Percentiles rank a stretch among this genome's conserved stretches.
These are phyloP conservation scores for Ypsolopha sequella DNA, from an alignment of 2,888 invertebrate genomes.

Conservation along the genomic window DNA sequence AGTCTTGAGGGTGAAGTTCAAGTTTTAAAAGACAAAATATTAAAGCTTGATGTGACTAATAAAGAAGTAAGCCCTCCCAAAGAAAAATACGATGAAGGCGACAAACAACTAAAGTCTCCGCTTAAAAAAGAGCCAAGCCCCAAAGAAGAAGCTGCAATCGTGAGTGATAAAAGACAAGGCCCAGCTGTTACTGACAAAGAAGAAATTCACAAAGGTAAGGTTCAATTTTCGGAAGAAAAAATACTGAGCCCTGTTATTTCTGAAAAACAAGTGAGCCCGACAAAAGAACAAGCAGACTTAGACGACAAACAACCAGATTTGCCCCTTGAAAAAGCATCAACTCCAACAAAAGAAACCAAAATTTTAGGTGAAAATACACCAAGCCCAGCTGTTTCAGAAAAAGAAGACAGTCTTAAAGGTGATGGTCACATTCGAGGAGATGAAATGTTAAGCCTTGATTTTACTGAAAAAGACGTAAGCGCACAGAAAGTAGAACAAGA, in stretches of 20 bases:
- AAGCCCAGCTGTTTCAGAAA: slow-evolving; percentile 1
- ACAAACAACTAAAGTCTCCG: not conserved
- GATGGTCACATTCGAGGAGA: too few species aligned
- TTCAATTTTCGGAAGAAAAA: too few species aligned
- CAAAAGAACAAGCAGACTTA: not conserved
- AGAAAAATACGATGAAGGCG: too few species aligned
- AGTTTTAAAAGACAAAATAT: too few species aligned
- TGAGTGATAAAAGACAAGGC: not conserved
- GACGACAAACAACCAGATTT: not conserved
- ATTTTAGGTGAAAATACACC: not conserved
- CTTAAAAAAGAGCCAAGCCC: not conserved
- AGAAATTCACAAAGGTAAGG: not conserved
- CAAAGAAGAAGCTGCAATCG: not conserved
- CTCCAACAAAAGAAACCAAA: slow-evolving; percentile 27
- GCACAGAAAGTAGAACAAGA: not conserved
- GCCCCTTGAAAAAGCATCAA: slow-evolving; percentile 27
- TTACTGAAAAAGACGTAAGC: not conserved
- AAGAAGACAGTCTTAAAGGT: too few species aligned
- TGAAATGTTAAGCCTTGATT: not conserved
- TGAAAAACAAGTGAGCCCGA: not conserved
- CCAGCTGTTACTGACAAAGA: not conserved
- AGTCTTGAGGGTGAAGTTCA: too few species aligned
- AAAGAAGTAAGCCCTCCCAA: not conserved
- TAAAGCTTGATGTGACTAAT: not conserved
- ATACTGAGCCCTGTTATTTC: too few species aligned